Evolutionary conservation across 2,797 vertebrate species (phyloP).

Genomic region (Mus spretus): DNA sequence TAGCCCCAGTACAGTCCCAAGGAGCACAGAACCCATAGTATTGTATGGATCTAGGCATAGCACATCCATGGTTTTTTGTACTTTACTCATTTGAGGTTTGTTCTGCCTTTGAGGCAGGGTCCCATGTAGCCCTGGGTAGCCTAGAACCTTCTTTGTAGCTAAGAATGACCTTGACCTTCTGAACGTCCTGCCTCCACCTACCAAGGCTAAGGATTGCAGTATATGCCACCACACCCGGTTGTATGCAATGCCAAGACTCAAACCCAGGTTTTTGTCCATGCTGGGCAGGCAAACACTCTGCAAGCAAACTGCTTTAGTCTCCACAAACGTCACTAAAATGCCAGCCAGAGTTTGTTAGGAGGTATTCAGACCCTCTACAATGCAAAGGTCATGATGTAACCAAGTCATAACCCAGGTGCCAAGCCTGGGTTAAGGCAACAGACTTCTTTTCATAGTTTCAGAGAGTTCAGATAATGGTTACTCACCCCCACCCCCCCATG

Average conservation of each 20-base stretch:
- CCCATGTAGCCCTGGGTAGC: not conserved
- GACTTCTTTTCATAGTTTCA: not conserved
- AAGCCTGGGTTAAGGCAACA: not conserved
- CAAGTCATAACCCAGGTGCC: not conserved
- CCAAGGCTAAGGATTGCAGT: not conserved
- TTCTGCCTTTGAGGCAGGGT: not conserved
- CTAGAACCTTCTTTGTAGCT: not conserved
- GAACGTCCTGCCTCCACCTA: not conserved
- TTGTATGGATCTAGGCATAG: not conserved
- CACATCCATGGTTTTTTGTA: fast-evolving
- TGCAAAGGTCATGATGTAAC: not conserved
- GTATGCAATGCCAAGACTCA: not conserved
- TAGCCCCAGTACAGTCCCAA: not conserved
- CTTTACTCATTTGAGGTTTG: not conserved
- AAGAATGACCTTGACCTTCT: not conserved
- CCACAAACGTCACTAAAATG: not conserved
- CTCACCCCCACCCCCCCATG: fast-evolving
- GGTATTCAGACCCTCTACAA: not conserved
- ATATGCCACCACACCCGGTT: not conserved
- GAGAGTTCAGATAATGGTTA: not conserved
- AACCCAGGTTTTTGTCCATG: not conserved
- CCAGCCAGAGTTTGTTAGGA: not conserved
- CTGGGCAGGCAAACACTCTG: not conserved
- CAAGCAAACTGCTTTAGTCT: not conserved
- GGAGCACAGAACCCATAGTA: too few species aligned